Percentiles rank a stretch among this genome's conserved stretches.
phyloP scores from a whole-genome alignment of 2,797 vertebrate genomes.

The Epinephelus awoara region DNA sequence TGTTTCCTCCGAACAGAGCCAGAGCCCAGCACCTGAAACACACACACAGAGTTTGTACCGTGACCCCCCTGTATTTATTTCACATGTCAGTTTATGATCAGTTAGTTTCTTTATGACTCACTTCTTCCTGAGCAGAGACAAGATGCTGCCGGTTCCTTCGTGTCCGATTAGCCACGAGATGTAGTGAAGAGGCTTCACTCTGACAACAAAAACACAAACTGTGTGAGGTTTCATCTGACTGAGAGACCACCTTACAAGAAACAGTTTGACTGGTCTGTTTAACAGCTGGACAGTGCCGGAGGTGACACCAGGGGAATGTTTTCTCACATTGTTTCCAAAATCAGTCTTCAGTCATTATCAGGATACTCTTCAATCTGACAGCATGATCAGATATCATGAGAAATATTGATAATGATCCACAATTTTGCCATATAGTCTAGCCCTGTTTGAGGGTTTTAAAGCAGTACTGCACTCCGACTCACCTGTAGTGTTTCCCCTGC shows the following conservation, averaged over 20 bases:
- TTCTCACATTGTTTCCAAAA: background rate
- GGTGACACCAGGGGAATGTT: background rate
- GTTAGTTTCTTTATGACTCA: slow-evolving; percentile 56
- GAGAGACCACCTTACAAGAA: background rate
- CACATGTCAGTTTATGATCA: background rate
- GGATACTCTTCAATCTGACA: too few species aligned
- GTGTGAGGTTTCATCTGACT: background rate
- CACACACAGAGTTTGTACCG: background rate
- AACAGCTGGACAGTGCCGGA: background rate
- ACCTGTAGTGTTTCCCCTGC: slow-evolving; percentile 95
- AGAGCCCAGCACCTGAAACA: slow-evolving; percentile 93
- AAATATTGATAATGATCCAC: too few species aligned
- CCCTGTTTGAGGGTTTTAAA: background rate
- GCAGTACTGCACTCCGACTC: slow-evolving; percentile 22
- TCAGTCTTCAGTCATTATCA: too few species aligned
- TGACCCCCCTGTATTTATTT: too few species aligned
- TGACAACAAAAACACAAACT: slow-evolving; percentile 60
- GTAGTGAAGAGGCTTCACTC: slow-evolving; percentile 97
- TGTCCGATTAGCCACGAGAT: slow-evolving; percentile 97
- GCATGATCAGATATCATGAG: too few species aligned
- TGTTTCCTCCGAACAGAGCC: slow-evolving; percentile 95
- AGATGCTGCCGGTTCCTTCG: slow-evolving; percentile 95
- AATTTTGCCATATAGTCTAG: too few species aligned
- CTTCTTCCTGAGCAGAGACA: slow-evolving; percentile 95
- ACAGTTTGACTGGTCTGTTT: background rate